phyloP scores from a whole-genome alignment of 2,797 vertebrate genomes.

The Coregonus sp. region DNA sequence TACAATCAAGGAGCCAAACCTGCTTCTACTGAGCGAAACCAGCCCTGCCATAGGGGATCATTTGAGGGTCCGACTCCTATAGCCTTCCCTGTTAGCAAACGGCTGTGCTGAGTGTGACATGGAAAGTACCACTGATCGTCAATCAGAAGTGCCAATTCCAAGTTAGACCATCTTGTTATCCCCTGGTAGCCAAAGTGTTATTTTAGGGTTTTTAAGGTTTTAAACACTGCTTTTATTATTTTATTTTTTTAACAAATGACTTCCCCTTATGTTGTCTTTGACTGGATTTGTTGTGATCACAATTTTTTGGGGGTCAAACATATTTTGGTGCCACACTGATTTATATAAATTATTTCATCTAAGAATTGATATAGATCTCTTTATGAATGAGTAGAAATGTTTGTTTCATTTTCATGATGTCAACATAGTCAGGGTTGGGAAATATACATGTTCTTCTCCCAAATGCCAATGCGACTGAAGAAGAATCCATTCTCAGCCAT shows the following conservation, averaged over 20 bases:
- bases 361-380: constrained; percentile 24
- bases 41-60: neutral
- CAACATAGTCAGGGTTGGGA: neutral
- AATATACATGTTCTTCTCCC: constrained; percentile 14
- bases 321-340: neutral
- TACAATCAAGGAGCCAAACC: neutral
- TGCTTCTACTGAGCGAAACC: constrained; percentile 3
- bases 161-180: neutral
- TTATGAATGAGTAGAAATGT: constrained; percentile 26
- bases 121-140: constrained; percentile 1
- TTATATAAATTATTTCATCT: neutral
- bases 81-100: neutral
- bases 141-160: constrained; percentile 3
- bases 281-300: constrained; percentile 22
- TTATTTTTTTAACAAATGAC: neutral
- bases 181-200: constrained; percentile 7
- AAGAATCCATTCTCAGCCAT: constrained; percentile 5
- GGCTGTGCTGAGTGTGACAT: neutral
- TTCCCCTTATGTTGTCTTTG: neutral
- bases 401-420: constrained; percentile 13
- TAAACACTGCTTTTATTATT: neutral
- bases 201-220: constrained; percentile 7
- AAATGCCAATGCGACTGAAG: constrained; percentile 36
- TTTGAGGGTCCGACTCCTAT: neutral
- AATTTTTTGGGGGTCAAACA: neutral